Base-by-base conservation (phyloP, 2,888 invertebrate species). In the Mimachlamys varia region DNA sequence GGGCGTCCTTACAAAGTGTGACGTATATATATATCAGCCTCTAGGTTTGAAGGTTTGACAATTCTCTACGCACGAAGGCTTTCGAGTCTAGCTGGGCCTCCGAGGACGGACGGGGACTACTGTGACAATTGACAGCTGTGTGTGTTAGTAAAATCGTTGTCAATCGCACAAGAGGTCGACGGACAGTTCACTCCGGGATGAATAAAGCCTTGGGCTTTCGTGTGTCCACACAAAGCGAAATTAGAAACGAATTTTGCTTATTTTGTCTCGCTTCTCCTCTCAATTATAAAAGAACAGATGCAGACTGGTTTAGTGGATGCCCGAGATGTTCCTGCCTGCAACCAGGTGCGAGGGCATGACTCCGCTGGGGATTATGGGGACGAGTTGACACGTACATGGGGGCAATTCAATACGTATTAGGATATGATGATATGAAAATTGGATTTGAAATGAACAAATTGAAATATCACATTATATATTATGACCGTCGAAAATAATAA, bases 201-300 rank as follows among this genome's bases (percentile, higher is more conserved):
- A 76, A 76, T 76, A 27, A 76, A 76, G 33, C 33, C 33, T 2
- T 7, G 76, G 76, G 76, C 76, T 76, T 76, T 76, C 76, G 76
- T 76, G 33, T 76, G 76, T 33, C 76, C 76, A 76, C 76, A 76
- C 76, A 76, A 76, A 33, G 76, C 76, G 76, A 76, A 76, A 76
- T 76, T 76, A 76, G 76, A 76, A 76, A 76, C 76, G 76, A 76
- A 76, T 76, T 76, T 76, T 76, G 76, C 76, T 76, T 76, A 76
- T 76, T 76, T 76, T 76, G 76, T 76, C 76, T 76, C 76, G 76
- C 12, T 12, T 33, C 33, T 76, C 76, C 76, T 76, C 76, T 76
- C 76, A 33, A 76, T 76, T 76, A 76, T 76, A 76, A 76, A 76
- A 33, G 76, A 76, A 76, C 76, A 76, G 76, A 76, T 76, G 76